phyloP scores from a whole-genome alignment of 1,140 invertebrate species.

The Pemphigus obesinymphae region DNA sequence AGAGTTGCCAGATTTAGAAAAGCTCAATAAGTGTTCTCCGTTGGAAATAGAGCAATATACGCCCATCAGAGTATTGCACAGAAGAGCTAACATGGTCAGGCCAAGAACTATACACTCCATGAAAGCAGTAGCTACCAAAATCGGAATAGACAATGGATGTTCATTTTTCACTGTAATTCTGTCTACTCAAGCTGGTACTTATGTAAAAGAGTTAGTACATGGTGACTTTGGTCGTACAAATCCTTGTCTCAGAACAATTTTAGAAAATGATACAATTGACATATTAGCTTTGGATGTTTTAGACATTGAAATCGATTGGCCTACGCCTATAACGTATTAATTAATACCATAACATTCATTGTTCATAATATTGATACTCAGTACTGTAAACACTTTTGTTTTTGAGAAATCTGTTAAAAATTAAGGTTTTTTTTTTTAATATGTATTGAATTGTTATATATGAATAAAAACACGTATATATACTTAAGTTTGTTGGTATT shows the following conservation, averaged over 20 bases:
- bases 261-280: constrained; percentile 55
- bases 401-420: background rate
- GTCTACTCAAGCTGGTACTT: constrained; percentile 87
- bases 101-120: constrained; percentile 62
- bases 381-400: background rate
- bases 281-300: constrained; percentile 65
- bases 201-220: constrained; percentile 96
- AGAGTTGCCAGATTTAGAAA: constrained; percentile 55
- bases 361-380: background rate
- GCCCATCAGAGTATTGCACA: constrained; percentile 78
- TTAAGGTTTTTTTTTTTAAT: background rate
- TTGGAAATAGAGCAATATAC: constrained; percentile 68
- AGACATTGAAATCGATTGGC: constrained; percentile 32
- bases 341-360: background rate
- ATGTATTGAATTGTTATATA: no score
- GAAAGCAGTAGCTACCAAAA: constrained; percentile 49
- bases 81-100: constrained; percentile 65
- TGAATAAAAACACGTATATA: no score
- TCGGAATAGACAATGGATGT: constrained; percentile 8
- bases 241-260: constrained; percentile 63
- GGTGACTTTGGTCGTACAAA: constrained; percentile 85
- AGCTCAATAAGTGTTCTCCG: constrained; percentile 51
- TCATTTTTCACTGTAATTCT: constrained; percentile 56
- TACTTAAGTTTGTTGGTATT: background rate
- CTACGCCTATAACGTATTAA: constrained; percentile 11